Conservation (phyloP, 1,140 invertebrate species). For the Hesperophylax magnus region DNA sequence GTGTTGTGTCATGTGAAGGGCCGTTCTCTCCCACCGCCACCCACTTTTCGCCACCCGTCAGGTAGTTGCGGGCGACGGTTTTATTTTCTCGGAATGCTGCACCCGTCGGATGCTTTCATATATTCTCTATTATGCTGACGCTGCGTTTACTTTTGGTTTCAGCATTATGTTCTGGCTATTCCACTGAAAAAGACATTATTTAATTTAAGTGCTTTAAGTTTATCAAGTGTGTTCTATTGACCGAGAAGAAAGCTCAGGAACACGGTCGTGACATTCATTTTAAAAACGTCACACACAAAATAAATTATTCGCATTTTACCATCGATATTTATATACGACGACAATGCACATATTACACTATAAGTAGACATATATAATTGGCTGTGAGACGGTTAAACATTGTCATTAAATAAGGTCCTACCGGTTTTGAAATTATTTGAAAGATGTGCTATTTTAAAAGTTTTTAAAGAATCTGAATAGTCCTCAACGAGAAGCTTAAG, state of each 20-base stretch:
- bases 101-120: slow-evolving; percentile 19
- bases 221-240: neutral
- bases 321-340: neutral
- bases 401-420: too few species aligned
- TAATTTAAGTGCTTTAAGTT: neutral
- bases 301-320: neutral
- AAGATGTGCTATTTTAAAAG: too few species aligned
- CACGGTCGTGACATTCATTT: too few species aligned
- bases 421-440: too few species aligned
- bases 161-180: neutral
- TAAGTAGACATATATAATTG: too few species aligned
- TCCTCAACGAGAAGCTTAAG: too few species aligned
- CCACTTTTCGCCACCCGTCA: neutral
- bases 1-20: neutral
- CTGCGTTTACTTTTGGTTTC: neutral
- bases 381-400: too few species aligned
- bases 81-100: slow-evolving; percentile 16
- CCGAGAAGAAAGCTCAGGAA: neutral
- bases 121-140: slow-evolving; percentile 20
- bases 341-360: neutral
- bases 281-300: neutral
- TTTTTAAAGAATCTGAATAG: too few species aligned
- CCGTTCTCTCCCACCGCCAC: neutral
- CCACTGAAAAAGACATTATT: neutral
- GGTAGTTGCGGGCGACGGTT: neutral